Evolutionary conservation across 2,113 vertebrate species (phyloP), one percentile per base, ranked within the genome.

Genomic region (Rattus norvegicus): DNA sequence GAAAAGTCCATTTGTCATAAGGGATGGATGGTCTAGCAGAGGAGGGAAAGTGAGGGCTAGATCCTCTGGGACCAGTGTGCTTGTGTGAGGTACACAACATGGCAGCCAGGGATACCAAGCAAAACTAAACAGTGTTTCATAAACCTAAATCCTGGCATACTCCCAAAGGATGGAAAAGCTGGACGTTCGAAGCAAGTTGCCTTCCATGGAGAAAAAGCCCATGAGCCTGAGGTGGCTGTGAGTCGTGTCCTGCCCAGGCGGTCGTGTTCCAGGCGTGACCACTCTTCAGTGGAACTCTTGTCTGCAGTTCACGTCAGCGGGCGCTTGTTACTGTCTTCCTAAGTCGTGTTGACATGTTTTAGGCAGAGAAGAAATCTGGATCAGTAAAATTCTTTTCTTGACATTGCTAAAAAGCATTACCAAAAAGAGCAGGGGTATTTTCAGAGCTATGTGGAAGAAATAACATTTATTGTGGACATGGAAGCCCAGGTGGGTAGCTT

Each of bases 371-470:
- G 92, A 97, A 97, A 93, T 95, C 92, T 97, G 93, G 94, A 92
- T 80, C 94, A 97, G 91, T 67, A 95, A 88, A 95, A 89, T 83
- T 94, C 30, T 95, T 96, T 97, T 93, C 91, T 94, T 97, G 92
- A 95, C 81, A 20, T 96, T 97, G 73, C 95, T 96, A 88, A 95
- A 96, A 89, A 97, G 88, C 94, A 95, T 95, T 94, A 95, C 86
- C 92, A 87, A 97, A 97, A 97, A 89, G 96, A 96, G 94, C 77
- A 92, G 86, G 87, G 52, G 43, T 87, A 47, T 96, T 97, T 97
- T 95, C 83, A 65, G 72, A 91, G 77, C 65, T 97, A 93, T 89
- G 72, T 94, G 63, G 81, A 88, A 88, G 61, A 39, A 24, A 92
- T 77, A 52, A 47, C 85, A 89, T 92, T 81, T 61, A 59, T 87